These are phyloP conservation scores for Calcarius lapponicus DNA, from an alignment of 2,797 vertebrate genomes.

Conservation along the genomic window DNA sequence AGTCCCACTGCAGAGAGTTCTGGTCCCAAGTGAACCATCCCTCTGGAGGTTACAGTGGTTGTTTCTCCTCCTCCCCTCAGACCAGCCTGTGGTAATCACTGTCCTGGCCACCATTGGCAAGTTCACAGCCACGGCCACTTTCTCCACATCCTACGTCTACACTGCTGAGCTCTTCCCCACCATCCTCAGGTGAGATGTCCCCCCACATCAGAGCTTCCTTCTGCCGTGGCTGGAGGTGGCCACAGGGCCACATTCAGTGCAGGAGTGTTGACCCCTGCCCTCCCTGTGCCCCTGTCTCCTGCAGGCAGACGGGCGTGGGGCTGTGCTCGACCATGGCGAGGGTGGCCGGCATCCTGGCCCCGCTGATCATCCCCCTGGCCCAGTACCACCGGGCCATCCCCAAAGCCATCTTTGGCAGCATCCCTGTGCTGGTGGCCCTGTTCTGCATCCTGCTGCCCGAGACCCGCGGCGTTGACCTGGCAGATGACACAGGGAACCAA, in stretches of 20 bases:
- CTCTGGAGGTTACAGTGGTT: neutral
- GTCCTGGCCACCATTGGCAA: slow-evolving; percentile 83
- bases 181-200: slow-evolving; percentile 77
- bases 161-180: slow-evolving; percentile 88
- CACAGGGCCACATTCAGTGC: neutral
- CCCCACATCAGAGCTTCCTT: fast-evolving
- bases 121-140: slow-evolving; percentile 76
- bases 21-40: neutral
- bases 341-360: slow-evolving; percentile 81
- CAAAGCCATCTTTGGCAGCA: slow-evolving; percentile 80
- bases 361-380: slow-evolving; percentile 75
- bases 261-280: too few species aligned
- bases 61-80: slow-evolving; percentile 62
- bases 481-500: slow-evolving; percentile 69
- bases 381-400: slow-evolving; percentile 78
- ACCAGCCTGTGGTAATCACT: slow-evolving; percentile 74
- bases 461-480: slow-evolving; percentile 77
- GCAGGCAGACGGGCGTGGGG: slow-evolving; percentile 85
- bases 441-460: slow-evolving; percentile 85
- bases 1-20: neutral
- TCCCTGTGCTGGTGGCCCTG: slow-evolving; percentile 70
- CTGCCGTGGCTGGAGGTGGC: too few species aligned
- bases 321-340: slow-evolving; percentile 78
- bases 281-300: neutral
- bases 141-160: slow-evolving; percentile 83